These are phyloP conservation scores for Myopa tessellatipennis DNA, from an alignment of 2,888 invertebrate species.

Conservation along the genomic window DNA sequence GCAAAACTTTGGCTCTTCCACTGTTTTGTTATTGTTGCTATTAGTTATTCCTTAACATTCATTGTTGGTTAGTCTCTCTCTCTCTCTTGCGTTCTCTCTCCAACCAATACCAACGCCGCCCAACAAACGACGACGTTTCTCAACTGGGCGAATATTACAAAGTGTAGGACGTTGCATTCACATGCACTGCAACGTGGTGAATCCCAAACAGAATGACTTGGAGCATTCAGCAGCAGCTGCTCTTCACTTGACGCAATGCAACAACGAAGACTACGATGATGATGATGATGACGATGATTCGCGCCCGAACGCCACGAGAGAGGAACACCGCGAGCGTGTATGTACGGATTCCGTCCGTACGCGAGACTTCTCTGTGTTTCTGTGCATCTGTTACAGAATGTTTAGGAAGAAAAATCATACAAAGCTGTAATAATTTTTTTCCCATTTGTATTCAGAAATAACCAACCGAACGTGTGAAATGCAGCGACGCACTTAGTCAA, in stretches of 20 bases:
- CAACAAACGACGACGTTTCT: not conserved
- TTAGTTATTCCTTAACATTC: too few species aligned
- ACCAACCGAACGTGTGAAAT: too few species aligned
- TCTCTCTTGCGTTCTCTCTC: not conserved
- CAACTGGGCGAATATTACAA: not conserved
- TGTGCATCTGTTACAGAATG: conserved; percentile 67
- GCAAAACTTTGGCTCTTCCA: not conserved
- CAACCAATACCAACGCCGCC: too few species aligned
- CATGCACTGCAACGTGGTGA: conserved; percentile 15
- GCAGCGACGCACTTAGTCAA: too few species aligned
- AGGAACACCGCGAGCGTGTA: conserved; percentile 46
- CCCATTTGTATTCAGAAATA: conserved; percentile 55
- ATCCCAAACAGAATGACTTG: too few species aligned
- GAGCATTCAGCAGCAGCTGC: not conserved
- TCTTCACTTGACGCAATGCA: not conserved
- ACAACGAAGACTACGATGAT: conserved; percentile 9
- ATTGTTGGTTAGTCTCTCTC: not conserved
- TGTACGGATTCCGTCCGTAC: conserved; percentile 45
- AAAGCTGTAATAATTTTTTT: conserved; percentile 64
- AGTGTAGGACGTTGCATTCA: not conserved
- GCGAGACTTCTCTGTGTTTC: conserved; percentile 54
- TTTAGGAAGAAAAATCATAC: conserved; percentile 68
- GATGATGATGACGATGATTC: not conserved
- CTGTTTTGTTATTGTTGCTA: too few species aligned
- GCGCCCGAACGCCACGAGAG: conserved; percentile 39